Conservation (phyloP, 2,888 invertebrate species). For the Chalcosyrphus nemorum region DNA sequence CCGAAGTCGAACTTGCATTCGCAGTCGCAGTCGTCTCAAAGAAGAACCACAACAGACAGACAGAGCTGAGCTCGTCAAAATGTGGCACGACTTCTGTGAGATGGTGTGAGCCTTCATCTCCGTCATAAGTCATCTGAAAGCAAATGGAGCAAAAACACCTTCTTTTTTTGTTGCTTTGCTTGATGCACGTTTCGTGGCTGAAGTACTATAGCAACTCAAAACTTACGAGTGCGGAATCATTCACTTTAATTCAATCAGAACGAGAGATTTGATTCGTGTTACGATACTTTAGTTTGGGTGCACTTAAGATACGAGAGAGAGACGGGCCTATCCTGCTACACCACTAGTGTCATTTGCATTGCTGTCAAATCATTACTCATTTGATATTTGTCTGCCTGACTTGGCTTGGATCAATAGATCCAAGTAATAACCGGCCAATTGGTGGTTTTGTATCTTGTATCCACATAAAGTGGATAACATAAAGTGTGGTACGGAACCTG, state of each 20-base stretch:
- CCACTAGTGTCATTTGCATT: slow-evolving; percentile 66
- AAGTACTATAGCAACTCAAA: neutral
- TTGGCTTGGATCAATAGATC: slow-evolving; percentile 46
- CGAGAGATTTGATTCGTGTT: slow-evolving; percentile 60
- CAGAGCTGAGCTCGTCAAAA: slow-evolving; percentile 55
- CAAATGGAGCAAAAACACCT: slow-evolving; percentile 34
- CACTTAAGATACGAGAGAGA: slow-evolving; percentile 53
- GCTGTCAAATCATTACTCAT: slow-evolving; percentile 72
- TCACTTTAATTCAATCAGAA: slow-evolving; percentile 60
- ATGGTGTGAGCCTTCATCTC: neutral
- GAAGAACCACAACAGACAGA: slow-evolving; percentile 17
- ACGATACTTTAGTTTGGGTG: slow-evolving; percentile 47
- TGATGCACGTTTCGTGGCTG: slow-evolving; percentile 49
- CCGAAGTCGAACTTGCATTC: slow-evolving; percentile 7
- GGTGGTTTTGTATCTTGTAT: slow-evolving; percentile 27
- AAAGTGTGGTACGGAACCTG: slow-evolving; percentile 53
- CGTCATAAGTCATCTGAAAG: slow-evolving; percentile 24
- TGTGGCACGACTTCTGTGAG: slow-evolving; percentile 18
- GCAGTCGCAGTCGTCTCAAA: too few species aligned
- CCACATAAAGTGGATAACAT: slow-evolving; percentile 25
- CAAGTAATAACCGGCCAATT: slow-evolving; percentile 53
- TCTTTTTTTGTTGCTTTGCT: too few species aligned
- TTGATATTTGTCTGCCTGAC: slow-evolving; percentile 35
- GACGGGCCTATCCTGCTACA: slow-evolving; percentile 51
- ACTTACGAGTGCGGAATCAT: slow-evolving; percentile 31